Percentiles rank a stretch among this genome's conserved stretches.
These are phyloP conservation scores for Leptatherina wallacei DNA, from an alignment of 2,797 vertebrate species.

Conservation along the genomic window DNA sequence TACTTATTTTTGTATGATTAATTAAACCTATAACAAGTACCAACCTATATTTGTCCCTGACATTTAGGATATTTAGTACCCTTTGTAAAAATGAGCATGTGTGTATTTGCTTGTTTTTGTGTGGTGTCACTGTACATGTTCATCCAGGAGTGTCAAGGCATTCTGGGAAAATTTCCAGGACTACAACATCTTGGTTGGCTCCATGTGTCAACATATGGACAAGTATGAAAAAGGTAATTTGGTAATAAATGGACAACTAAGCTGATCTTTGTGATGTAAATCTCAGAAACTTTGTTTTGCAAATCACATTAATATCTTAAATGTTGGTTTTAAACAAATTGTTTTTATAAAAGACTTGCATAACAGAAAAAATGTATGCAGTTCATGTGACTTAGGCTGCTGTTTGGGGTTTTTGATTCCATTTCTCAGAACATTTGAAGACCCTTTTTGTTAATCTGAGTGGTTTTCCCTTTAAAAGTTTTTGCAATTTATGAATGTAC, in stretches of 20 bases:
- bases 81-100: no score
- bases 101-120: no score
- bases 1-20: constrained; percentile 46
- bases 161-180: constrained; percentile 50
- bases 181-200: constrained; percentile 17
- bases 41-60: constrained; percentile 2
- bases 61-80: no score
- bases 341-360: not conserved
- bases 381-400: no score
- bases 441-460: not conserved
- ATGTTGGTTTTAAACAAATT: no score
- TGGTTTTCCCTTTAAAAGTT: not conserved
- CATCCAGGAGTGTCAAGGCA: constrained; percentile 39
- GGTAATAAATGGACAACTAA: constrained; percentile 1
- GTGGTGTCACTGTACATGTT: constrained; percentile 57
- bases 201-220: constrained; percentile 25
- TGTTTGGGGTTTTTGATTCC: no score
- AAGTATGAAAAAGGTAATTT: constrained; percentile 35
- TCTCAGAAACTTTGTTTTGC: no score
- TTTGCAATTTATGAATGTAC: not conserved
- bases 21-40: constrained; percentile 59
- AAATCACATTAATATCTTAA: no score
- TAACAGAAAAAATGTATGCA: not conserved
- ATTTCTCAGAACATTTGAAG: not conserved
- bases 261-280: not conserved